Base-by-base conservation (phyloP, 2,888 invertebrate genomes). In the Drosophila bunnanda region DNA sequence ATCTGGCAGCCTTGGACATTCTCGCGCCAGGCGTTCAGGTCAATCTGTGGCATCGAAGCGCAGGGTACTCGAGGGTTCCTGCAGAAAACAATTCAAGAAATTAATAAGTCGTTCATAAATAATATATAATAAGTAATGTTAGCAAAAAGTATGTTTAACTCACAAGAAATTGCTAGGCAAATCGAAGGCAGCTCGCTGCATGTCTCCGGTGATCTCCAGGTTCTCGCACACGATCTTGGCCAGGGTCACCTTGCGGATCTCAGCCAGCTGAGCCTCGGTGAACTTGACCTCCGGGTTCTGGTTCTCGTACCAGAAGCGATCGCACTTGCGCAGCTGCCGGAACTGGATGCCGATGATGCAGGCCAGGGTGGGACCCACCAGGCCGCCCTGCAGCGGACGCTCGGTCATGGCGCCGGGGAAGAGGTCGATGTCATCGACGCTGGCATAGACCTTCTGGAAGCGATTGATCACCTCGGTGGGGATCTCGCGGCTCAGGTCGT, bases 371-470 rank as follows among this genome's bases (percentile, higher is more conserved):
- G 98, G 98, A 5, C 99, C 99, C 0, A 99, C 96, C 0, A 98
- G 93, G 8, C 97, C 98, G 8, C 98, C 98, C 88, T 97, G 97
- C 8, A 98, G 93, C 0, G 97, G 96, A 53, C 96, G 93, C 91
- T 97, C 96, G 81, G 97, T 96, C 95, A 99, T 96, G 3, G 98
- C 97, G 25, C 98, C 99, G 0, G 98, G 97, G 94, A 99, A 99
- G 4, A 99, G 93, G 92, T 99, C 98, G 64, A 99, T 97, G 91
- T 99, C 99, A 88, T 99, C 98, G 0, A 98, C 98, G 3, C 96
- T 96, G 0, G 96, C 94, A 91, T 97, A 97, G 73, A 97, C 95
- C 68, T 96, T 94, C 92, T 96, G 96, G 88, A 97, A 94, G n/a
- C 92, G 91, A 55, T 95, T 94, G 80, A 96, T 96, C 17, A 96